Evolutionary conservation across 2,113 vertebrate species (phyloP), one percentile per base, ranked within the genome.

Genomic region (Dinomys branickii): DNA sequence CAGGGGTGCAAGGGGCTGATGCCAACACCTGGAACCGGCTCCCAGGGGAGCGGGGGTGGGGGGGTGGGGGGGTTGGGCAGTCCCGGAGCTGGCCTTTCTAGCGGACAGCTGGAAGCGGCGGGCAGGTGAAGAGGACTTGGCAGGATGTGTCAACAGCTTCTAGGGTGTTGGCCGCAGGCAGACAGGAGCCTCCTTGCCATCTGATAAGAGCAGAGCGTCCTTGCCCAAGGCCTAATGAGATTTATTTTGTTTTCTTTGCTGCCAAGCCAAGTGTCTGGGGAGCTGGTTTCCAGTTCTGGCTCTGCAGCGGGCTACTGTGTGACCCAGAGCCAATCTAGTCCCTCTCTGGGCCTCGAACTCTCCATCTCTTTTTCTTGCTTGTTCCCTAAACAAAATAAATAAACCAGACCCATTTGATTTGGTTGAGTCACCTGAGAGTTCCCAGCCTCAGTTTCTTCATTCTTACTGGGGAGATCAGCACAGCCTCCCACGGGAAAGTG

Each of bases 261-360:
- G 52, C 24, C 61, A 28, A 93, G 85, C 38, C 0, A 38, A 50
- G 71, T 16, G 63, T 52, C 26, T 44, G 86, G 52, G 16, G 58
- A 65, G 41, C 69, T 44, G 58, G 47, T 20, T 28, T 59, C 52
- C 47, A 47, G 44, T 33, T 4, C 47, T 2, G 5, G 19, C 87
- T 71, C 17, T 16, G 52, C 10, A 6, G 85, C 92, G 52, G 78
- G 13, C 82, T 77, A 54, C 91, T 75, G 54, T 83, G 94, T 91
- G 85, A 93, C 38, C 65, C 13, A 9, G 33, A 96, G 86, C n/a
- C 22, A 28, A 56, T 7, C 61, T 30, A 67, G 0, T 11, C 77
- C 47, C 2, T 86, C 94, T 94, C 95, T 87, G 93, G 67, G 80
- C 73, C 54, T 89, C 86, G 2, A 35, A 69, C 61, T 96, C 44